Evolutionary conservation across 2,797 vertebrate species (phyloP), one percentile per base, ranked within the genome.

Genomic region (Enteromius treurensis): DNA sequence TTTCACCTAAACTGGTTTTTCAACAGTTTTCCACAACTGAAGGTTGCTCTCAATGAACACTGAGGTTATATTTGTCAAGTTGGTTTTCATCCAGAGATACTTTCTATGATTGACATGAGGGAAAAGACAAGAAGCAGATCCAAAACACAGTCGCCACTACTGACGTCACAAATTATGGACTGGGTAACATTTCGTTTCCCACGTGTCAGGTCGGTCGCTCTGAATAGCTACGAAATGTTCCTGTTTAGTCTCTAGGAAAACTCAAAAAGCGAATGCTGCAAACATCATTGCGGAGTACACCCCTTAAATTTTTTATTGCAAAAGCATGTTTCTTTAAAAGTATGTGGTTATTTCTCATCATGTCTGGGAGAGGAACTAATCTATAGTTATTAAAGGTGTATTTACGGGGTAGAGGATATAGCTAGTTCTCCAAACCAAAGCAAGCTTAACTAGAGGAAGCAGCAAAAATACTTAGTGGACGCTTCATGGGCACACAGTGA

Each of bases 331-430:
- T 40, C 5, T 19, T 68, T 60, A 42, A 42, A 79, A 67, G 29
- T 65, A 60, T 13, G 42, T 67, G 7, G 53, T 82, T 37, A 74
- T 84, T 17, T 40, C 51, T 13, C 19, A 11, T 40, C 47, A 55
- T 55, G 26, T 5, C n/a, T 26, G 9, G 19, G 15, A 47, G 29
- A 64, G n/a, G 55, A 55, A 68, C 74, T 32, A 45, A 47, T 45
- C 42, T 40, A 68, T n/a, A 23, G 45, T 37, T 70, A 23, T 23
- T 29, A 45, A 65, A 37, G 77, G 49, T 79, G 65, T 34, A 73
- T 47, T 64, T 86, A 45, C 82, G 74, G 10, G 84, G 84, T 58
- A 34, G 15, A 32, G 47, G 51, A 49, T n/a, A 67, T 76, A 17
- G 32, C 1, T 1, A 51, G 62, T 82, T 82, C 71, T 67, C 17